Base-by-base conservation (phyloP, 2,113 vertebrate species). In the zebrafish (Danio rerio) region DNA sequence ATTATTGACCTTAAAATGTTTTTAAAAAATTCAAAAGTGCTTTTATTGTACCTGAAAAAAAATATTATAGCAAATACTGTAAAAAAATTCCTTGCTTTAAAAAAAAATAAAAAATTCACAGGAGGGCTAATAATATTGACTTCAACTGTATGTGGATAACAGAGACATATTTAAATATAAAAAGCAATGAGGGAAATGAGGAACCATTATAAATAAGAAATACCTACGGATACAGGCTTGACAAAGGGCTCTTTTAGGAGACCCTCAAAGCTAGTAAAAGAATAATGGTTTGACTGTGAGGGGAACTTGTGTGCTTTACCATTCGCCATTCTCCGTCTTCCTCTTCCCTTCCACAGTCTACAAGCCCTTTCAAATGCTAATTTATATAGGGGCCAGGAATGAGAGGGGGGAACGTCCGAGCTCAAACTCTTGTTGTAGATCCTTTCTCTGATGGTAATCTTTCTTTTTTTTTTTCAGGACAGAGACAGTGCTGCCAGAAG, bases 301-400 rank as follows among this genome's bases (percentile, higher is more conserved):
- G 78, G 50, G 69, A 86, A 79, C 49, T 78, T 73, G 56, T 78
- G 71, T 31, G 65, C 72, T 73, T 85, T 74, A 76, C 72, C 12
- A 47, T 52, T 31, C 77, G 65, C 75, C 58, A 21, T 66, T 62
- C 20, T 62, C 16, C 15, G 11, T 69, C 40, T 40, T n/a, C 42
- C 66, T 9, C 58, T 65, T 40, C 47, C 56, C 43, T n/a, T 78
- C 40, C 58, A 15, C 12, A 47, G 49, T 45, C 40, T 12, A 45
- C 72, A 56, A 78, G 81, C 16, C 42, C 69, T 81, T 88, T 86
- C 83, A 85, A 68, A 87, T 88, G 85, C 85, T 81, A 88, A 88
- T 88, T 63, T 77, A 21, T 73, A 63, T 75, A 66, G 31, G 50
- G 11, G 45, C 45, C 15, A 5, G 42, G 21, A 75, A 65, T n/a